Evolutionary conservation across 2,113 vertebrate species (phyloP), one percentile per base, ranked within the genome.

Genomic region (Neoarius graeffei): DNA sequence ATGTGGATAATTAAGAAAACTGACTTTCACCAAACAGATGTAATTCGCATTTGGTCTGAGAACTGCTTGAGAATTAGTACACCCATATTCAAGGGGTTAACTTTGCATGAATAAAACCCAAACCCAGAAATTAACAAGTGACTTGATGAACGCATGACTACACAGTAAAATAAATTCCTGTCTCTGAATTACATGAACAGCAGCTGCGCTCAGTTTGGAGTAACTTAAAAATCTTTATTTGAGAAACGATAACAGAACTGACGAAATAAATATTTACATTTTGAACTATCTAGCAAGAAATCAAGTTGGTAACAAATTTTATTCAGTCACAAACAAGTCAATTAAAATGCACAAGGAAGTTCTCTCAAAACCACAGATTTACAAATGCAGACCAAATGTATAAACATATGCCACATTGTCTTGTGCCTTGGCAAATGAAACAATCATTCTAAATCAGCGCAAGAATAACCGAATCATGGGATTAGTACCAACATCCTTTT

Each of bases 311-410:
- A 67, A 54, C 19, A 81, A 67, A 69, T 30, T 76, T 76, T 76
- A 85, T 76, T 85, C 56, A 62, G 30, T 62, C 57, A 76, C 54
- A 62, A 62, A 76, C 54, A 50, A 62, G 67, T 30, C 25, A 25
- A 17, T 80, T 56, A 30, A 3, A 11, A 30, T n/a, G 67, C 42
- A 23, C 23, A 57, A 81, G 11, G 62, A 35, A 52, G 5, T 35
- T 50, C 35, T 48, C 20, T 14, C 8, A 74, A 59, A 74, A 77
- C 73, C 73, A 54, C 71, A 50, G 73, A 23, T 50, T 77, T 77
- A 62, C 48, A 85, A 74, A 85, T 17, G 15, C 60, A 8, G 42
- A 15, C 69, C 52, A 76, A 48, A 23, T 8, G 62, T 27, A 56
- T 10, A 76, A 62, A 27, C 0, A 27, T 17, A 19, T 27, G 25